phyloP scores from a whole-genome alignment of 2,888 invertebrate genomes.

The Polymixis lichenea region DNA sequence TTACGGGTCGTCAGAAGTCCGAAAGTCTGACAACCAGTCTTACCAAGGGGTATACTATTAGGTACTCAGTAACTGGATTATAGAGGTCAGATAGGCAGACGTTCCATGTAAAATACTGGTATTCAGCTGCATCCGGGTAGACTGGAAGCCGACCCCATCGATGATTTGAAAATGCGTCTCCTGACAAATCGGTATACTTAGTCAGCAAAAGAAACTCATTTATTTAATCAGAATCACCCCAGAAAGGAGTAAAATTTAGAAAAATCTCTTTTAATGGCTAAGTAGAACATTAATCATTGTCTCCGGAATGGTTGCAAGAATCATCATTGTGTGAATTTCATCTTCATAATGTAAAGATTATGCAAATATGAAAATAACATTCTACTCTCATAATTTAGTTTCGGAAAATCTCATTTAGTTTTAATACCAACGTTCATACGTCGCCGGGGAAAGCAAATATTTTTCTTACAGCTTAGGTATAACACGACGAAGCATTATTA shows the following conservation, averaged over 20 bases:
- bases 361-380: constrained; percentile 63
- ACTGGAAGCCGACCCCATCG: no score
- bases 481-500: constrained; percentile 17
- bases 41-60: no score
- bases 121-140: no score
- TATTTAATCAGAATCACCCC: neutral
- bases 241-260: constrained; percentile 33
- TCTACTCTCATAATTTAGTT: constrained; percentile 59
- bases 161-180: neutral
- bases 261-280: constrained; percentile 49
- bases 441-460: constrained; percentile 38
- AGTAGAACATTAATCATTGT: constrained; percentile 58
- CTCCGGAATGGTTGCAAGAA: constrained; percentile 41
- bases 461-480: constrained; percentile 36
- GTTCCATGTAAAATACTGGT: no score
- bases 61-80: no score
- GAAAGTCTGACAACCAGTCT: no score
- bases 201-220: constrained; percentile 8
- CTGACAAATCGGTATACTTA: neutral
- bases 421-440: constrained; percentile 45
- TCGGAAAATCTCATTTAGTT: constrained; percentile 58
- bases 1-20: no score
- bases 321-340: constrained; percentile 62
- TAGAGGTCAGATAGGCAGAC: no score
- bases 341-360: constrained; percentile 65